Evolutionary conservation across 1,140 invertebrate genomes (phyloP).

Genomic region (Luehdorfia chinensis): DNA sequence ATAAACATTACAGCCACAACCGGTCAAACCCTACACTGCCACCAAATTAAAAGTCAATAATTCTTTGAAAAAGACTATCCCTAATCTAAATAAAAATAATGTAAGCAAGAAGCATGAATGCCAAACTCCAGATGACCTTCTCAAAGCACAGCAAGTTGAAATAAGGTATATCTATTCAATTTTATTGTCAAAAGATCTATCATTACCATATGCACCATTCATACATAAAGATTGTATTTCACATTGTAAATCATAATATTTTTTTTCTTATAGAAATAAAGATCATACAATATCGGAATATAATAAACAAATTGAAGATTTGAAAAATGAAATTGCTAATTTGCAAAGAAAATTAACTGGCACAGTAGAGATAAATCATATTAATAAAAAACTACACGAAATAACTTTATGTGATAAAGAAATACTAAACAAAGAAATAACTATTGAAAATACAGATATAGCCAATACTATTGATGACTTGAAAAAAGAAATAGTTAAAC

Average conservation of each 20-base stretch:
- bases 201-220: too few relatives aligned
- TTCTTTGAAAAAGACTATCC: slow-evolving; percentile 33
- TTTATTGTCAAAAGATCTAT: background rate
- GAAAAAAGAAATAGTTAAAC: slow-evolving; percentile 39
- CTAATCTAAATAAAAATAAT: slow-evolving; percentile 24
- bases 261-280: slow-evolving; percentile 56
- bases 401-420: slow-evolving; percentile 30
- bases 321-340: slow-evolving; percentile 52
- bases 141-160: slow-evolving; percentile 64
- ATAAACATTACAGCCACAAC: slow-evolving; percentile 43
- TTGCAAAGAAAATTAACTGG: slow-evolving; percentile 44
- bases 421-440: slow-evolving; percentile 21
- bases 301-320: slow-evolving; percentile 64
- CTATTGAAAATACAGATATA: slow-evolving; percentile 17
- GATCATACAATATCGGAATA: slow-evolving; percentile 62
- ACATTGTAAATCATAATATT: too few relatives aligned
- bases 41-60: slow-evolving; percentile 22
- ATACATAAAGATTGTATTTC: too few relatives aligned
- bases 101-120: slow-evolving; percentile 28
- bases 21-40: slow-evolving; percentile 31
- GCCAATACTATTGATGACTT: slow-evolving; percentile 30
- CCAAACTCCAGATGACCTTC: slow-evolving; percentile 43
- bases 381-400: slow-evolving; percentile 35
- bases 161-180: slow-evolving; percentile 53
- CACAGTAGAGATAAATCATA: slow-evolving; percentile 29